phyloP scores from a whole-genome alignment of 2,113 vertebrate species.

The Microtus montanus region DNA sequence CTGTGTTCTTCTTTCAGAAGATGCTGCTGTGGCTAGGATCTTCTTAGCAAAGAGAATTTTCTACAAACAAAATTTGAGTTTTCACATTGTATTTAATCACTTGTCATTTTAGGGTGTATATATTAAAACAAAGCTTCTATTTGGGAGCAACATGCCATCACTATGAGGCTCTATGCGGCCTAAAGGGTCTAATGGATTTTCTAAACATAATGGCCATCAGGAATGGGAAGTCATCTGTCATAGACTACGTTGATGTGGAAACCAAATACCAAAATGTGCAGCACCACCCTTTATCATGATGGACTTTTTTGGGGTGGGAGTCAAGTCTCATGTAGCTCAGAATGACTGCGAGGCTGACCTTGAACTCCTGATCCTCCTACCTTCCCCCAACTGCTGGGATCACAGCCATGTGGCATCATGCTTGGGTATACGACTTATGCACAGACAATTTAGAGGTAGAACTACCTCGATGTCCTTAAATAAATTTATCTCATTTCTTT shows the following conservation, averaged over 20 bases:
- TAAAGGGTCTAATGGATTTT: not conserved
- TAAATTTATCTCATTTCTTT: not conserved
- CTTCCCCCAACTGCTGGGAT: not conserved
- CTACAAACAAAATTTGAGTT: not conserved
- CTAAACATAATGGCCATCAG: not conserved
- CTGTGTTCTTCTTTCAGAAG: slow-evolving; percentile 3
- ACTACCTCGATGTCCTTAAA: not conserved
- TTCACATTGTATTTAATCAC: not conserved
- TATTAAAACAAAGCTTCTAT: not conserved
- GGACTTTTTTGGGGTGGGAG: not conserved
- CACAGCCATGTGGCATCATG: not conserved
- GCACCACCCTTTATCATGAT: not conserved
- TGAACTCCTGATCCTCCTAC: not conserved
- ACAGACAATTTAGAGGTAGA: not conserved
- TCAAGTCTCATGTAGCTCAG: not conserved
- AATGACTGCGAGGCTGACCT: not conserved
- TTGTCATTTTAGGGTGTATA: not conserved
- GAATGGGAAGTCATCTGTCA: slow-evolving; percentile 11
- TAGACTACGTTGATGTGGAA: not conserved
- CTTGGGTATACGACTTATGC: not conserved
- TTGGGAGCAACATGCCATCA: not conserved
- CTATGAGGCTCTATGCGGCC: not conserved
- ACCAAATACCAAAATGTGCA: not conserved
- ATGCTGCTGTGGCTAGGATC: not conserved
- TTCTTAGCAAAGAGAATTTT: not conserved